Evolutionary conservation across 2,113 vertebrate genomes (phyloP).

Genomic region (Excalfactoria chinensis): DNA sequence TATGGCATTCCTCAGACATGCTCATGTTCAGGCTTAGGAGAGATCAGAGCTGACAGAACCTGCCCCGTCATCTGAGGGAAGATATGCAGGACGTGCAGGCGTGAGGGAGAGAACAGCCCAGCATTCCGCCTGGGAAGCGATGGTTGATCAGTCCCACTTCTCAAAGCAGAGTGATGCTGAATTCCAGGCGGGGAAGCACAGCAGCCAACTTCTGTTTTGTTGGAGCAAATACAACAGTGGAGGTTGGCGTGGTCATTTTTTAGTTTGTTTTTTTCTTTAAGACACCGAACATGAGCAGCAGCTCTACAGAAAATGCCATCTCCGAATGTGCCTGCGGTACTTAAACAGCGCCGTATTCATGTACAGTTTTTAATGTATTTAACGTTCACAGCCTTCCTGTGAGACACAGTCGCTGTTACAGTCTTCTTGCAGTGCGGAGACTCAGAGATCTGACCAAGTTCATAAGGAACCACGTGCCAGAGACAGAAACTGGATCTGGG

Average conservation of each 20-base stretch:
- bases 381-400: fast-evolving
- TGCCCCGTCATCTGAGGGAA: not conserved
- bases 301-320: not conserved
- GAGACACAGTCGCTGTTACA: not conserved
- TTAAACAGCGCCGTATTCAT: fast-evolving
- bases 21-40: not conserved
- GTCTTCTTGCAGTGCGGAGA: not conserved
- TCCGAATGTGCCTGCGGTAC: not conserved
- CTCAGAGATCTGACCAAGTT: fast-evolving
- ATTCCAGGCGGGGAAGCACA: not conserved
- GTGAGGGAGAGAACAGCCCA: not conserved
- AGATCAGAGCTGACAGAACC: not conserved
- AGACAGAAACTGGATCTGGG: not conserved
- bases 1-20: not conserved
- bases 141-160: not conserved
- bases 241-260: not conserved
- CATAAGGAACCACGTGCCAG: not conserved
- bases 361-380: fast-evolving
- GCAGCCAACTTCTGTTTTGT: not conserved
- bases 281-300: not conserved
- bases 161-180: not conserved
- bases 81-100: fast-evolving
- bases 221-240: not conserved
- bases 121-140: not conserved
- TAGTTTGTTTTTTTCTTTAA: not conserved